Conservation (phyloP, 2,113 vertebrate species). For the Oreocharis arfaki region DNA sequence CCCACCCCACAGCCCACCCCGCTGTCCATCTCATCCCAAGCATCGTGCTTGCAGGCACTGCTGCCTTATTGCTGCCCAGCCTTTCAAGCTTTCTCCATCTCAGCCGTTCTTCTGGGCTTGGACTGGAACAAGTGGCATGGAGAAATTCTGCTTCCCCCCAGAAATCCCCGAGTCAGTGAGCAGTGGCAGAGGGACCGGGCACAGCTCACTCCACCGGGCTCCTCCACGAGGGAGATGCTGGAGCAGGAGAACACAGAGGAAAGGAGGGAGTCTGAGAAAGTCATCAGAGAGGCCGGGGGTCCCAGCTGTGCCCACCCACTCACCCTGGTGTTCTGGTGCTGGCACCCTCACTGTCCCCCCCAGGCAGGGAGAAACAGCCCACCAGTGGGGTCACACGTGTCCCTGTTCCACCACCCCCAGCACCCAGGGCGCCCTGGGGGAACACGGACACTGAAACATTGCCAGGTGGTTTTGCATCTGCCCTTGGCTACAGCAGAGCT, state of each 20-base stretch:
- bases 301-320: background rate
- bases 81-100: background rate
- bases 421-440: accelerated
- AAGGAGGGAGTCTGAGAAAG: background rate
- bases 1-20: no score
- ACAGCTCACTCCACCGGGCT: background rate
- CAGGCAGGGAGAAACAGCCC: background rate
- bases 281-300: no score
- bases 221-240: background rate
- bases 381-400: no score
- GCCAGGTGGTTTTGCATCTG: background rate
- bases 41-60: accelerated
- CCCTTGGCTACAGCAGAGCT: background rate
- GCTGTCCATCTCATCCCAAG: background rate
- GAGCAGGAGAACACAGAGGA: background rate
- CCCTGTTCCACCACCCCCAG: background rate
- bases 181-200: background rate
- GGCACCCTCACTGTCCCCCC: background rate
- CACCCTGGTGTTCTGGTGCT: background rate
- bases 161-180: background rate
- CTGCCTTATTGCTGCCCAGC: background rate
- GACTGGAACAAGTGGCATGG: background rate
- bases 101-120: background rate
- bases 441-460: background rate
- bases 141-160: background rate